Base-by-base conservation (phyloP, 2,797 vertebrate genomes). In the Pseudotriccus pelzelni region DNA sequence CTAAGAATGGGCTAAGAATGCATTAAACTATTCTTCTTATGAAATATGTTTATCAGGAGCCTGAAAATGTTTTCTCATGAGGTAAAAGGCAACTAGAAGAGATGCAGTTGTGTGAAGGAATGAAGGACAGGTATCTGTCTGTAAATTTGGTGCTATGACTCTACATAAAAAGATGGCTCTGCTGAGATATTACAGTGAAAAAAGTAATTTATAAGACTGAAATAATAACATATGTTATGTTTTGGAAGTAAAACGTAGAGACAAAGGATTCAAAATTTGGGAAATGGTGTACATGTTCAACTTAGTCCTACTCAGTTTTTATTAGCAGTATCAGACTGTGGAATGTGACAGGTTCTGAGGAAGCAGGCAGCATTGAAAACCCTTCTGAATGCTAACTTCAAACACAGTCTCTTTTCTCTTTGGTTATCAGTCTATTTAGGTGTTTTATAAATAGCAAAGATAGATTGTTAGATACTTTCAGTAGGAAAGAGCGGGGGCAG, bases 391-490 rank as follows among this genome's bases (percentile, higher is more conserved):
- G 44, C 24, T 23, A 39, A 75, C 62, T 83, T 92, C 43, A 68
- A 90, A 83, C 34, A 37, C 16, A 68, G 23, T 2, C 55, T 67
- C 41, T 75, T 25, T 95, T 47, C 59, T 86, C 39, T 64, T 75
- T 69, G 46, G 66, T 88, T 93, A 82, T 90, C 82, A 34, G 73
- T 41, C 66, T 74, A 36, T 69, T 91, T 67, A 88, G 87, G 63
- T 69, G 52, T 44, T 32, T 70, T 93, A 96, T 91, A 94, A 93
- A 96, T 94, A 96, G 82, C 44, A 91, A 67, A 91, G 91, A 91
- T 44, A 85, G 72, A 91, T 92, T 50, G 76, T 46, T 82, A 94
- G 83, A 96, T 96, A 76, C 12, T 59, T 67, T 60, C 73, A 94
- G 6, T 67, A 86, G 59, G 59, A 92, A 89, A 52, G 69, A 84